These are phyloP conservation scores for Micrasema longulum DNA, from an alignment of 1,140 invertebrate genomes.

Conservation along the genomic window DNA sequence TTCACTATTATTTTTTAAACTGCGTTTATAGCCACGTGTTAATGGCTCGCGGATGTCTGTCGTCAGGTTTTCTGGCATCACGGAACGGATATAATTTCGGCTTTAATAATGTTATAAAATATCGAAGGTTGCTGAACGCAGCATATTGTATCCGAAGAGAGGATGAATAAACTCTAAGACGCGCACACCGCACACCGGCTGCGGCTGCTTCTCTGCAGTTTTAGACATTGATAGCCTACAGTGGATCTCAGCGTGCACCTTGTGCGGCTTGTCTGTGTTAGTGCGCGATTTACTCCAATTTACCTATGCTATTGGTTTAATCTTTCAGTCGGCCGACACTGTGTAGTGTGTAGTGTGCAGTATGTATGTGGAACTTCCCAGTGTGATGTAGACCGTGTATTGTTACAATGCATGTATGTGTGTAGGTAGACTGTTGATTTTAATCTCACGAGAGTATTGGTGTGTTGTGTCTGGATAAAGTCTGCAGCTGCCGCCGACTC, in stretches of 20 bases:
- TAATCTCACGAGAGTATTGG: neutral
- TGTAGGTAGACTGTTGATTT: no score
- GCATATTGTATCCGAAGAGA: conserved; percentile 19
- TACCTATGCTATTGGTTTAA: neutral
- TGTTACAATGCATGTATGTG: neutral
- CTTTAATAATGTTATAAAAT: no score
- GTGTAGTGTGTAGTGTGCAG: no score
- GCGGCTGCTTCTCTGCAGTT: neutral
- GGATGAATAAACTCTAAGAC: conserved; percentile 33
- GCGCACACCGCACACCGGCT: neutral
- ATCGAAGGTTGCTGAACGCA: conserved; percentile 9
- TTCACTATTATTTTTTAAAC: no score
- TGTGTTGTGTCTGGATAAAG: conserved; percentile 21
- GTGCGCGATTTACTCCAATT: conserved; percentile 25
- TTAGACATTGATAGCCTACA: conserved; percentile 5
- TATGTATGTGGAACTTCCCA: neutral
- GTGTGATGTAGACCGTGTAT: no score
- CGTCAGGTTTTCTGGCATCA: no score
- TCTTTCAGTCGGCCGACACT: no score
- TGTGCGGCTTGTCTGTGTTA: conserved; percentile 8
- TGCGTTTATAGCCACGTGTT: no score
- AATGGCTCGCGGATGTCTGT: no score
- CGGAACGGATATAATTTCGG: no score
- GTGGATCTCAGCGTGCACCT: conserved; percentile 16
- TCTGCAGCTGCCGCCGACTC: conserved; percentile 31